These are phyloP conservation scores for Chaetodon trifasciatus DNA, from an alignment of 2,797 vertebrate species.

Conservation along the genomic window DNA sequence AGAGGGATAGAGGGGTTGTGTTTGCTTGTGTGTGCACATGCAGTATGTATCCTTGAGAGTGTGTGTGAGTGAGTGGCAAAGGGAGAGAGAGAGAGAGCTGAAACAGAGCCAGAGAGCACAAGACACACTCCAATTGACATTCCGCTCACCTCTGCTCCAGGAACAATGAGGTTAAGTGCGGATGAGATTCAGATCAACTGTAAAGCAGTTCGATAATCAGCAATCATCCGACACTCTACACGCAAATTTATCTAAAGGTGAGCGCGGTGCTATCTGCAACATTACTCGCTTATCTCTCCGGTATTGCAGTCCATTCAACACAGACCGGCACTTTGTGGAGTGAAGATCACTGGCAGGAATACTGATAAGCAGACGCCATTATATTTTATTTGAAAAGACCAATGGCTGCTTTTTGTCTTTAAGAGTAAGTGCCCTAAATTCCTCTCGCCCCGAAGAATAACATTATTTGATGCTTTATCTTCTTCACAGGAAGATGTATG, in stretches of 20 bases:
- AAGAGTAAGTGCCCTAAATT: conserved; percentile 27
- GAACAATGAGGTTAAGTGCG: conserved; percentile 84
- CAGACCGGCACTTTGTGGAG: conserved; percentile 59
- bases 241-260: conserved; percentile 80
- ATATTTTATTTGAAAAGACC: conserved; percentile 67
- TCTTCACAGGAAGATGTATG: conserved; percentile 36
- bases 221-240: conserved; percentile 79
- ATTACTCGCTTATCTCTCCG: conserved; percentile 65
- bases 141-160: conserved; percentile 81
- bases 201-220: conserved; percentile 82
- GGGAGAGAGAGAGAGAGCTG: conserved; percentile 40
- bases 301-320: conserved; percentile 48
- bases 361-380: conserved; percentile 75
- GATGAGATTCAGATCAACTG: conserved; percentile 85
- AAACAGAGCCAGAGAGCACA: conserved; percentile 60
- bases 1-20: conserved; percentile 56
- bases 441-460: neutral
- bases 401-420: conserved; percentile 63
- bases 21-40: conserved; percentile 49
- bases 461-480: conserved; percentile 48
- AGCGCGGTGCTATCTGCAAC: conserved; percentile 66
- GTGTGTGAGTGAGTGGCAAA: conserved; percentile 26
- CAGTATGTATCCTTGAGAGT: conserved; percentile 23
- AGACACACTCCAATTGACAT: conserved; percentile 81
- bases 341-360: conserved; percentile 70